Evolutionary conservation across 1,140 invertebrate genomes (phyloP), one percentile per base, ranked within the genome.

Genomic region (Drosophila pallidifrons): DNA sequence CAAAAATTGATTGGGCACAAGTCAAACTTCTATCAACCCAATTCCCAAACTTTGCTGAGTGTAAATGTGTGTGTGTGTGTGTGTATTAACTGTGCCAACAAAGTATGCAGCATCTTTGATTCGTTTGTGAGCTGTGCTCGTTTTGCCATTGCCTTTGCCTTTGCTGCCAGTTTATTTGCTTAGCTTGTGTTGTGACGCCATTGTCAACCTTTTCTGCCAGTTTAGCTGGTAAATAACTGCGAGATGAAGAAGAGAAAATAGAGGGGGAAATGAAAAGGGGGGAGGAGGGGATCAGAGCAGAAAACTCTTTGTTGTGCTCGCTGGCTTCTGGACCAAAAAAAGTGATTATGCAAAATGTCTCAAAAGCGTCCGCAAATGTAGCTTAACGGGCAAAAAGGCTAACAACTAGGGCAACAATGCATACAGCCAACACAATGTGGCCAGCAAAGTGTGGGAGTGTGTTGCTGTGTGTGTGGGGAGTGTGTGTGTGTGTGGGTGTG

Each of bases 301-400:
- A 8, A 38, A 8, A 30, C n/a, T 10, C 32, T 5, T 43, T 32
- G 25, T 55, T 35, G 16, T 47, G 28, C 20, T 25, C 1, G 6
- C 45, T 47, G 45, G 15, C 38, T 11, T 32, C 6, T 45, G 43
- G 6, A 41, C 61, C 52, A 35, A 58, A 49, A 49, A 25, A 66
- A 54, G 47, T 72, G 61, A 72, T 72, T 57, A 72, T 66, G 61
- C 63, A 72, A 66, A 72, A 54, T 66, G 52, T 28, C 55, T 30
- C 32, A 41, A 41, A 25, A 58, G 45, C 43, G 15, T 57, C 16
- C n/a, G 13, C 43, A 57, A 61, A 59, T 15, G 57, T 59, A 4
- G 57, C 55, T 45, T 45, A 58, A 58, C 41, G 38, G 20, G 28
- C 55, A 47, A 59, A 54, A 63, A 35, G 58, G 47, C 58, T 30